These are phyloP conservation scores for Thyatira batis DNA, from an alignment of 2,888 invertebrate species.

Conservation along the genomic window DNA sequence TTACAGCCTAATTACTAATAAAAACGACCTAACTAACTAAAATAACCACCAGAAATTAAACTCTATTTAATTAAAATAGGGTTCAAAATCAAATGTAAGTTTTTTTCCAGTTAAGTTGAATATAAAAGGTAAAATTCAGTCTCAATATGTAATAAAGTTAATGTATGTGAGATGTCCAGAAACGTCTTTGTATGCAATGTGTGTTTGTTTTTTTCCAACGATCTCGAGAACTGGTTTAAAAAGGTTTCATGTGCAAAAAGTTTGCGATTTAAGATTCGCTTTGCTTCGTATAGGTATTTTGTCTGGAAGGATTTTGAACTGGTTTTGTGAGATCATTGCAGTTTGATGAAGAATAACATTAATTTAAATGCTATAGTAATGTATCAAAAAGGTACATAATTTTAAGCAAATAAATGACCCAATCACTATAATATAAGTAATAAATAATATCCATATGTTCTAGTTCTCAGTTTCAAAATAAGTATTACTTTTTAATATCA, in stretches of 20 bases:
- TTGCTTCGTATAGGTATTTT: not conserved
- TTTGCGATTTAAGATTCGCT: not conserved
- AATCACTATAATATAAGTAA: too few relatives aligned
- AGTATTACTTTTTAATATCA: not conserved
- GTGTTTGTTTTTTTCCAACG: slow-evolving; percentile 23
- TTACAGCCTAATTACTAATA: slow-evolving; percentile 2
- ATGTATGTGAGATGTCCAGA: slow-evolving; percentile 21
- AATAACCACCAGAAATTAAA: not conserved
- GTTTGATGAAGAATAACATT: too few relatives aligned
- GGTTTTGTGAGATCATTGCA: too few relatives aligned
- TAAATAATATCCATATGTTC: not conserved
- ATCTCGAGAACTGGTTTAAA: slow-evolving; percentile 14
- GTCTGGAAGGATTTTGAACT: not conserved
- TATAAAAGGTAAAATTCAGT: not conserved
- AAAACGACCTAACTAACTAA: not conserved
- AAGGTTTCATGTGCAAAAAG: not conserved
- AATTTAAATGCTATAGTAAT: too few relatives aligned
- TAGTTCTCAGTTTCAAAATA: not conserved
- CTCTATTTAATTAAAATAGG: not conserved
- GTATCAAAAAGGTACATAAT: not conserved
- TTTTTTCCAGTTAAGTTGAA: not conserved
- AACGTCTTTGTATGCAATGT: slow-evolving; percentile 24
- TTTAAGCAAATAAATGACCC: too few relatives aligned
- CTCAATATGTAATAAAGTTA: slow-evolving; percentile 32
- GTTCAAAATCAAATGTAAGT: not conserved